A percentile compares a stretch with the other conserved stretches of the same genome.
Evolutionary conservation across 2,797 vertebrate genomes (phyloP).

Genomic region (Pogoniulus pusillus): DNA sequence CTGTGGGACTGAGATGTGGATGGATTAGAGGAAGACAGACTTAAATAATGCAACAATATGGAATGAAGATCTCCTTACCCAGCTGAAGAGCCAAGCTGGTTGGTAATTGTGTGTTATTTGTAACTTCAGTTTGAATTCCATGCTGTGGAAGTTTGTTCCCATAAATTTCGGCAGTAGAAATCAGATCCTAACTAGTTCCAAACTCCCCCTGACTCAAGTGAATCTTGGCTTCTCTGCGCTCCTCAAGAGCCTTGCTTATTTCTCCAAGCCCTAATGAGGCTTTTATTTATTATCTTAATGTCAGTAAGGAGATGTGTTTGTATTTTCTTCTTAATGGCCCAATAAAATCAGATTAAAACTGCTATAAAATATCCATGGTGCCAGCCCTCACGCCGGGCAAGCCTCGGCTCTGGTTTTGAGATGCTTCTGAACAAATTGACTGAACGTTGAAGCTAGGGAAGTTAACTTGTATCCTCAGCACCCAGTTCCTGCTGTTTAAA

Average conservation of each 20-base stretch:
- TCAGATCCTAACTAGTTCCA: background rate
- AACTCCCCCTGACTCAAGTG: background rate
- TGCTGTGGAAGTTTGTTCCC: background rate
- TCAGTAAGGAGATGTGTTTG: background rate
- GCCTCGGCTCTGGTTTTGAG: background rate
- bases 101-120: background rate
- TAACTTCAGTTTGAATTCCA: background rate
- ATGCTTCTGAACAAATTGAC: background rate
- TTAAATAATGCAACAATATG: background rate
- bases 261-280: background rate
- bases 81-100: background rate
- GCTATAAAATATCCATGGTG: background rate
- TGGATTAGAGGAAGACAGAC: accelerated
- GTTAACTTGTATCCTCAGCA: background rate
- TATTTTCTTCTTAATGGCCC: background rate
- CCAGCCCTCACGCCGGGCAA: background rate
- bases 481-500: background rate
- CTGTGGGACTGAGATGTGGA: background rate
- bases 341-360: background rate
- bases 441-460: background rate
- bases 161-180: background rate
- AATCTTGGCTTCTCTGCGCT: background rate
- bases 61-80: background rate
- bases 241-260: background rate
- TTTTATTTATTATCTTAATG: slow-evolving; percentile 31